Base-by-base conservation (phyloP, 2,113 vertebrate species). In the Callionymus lyra region DNA sequence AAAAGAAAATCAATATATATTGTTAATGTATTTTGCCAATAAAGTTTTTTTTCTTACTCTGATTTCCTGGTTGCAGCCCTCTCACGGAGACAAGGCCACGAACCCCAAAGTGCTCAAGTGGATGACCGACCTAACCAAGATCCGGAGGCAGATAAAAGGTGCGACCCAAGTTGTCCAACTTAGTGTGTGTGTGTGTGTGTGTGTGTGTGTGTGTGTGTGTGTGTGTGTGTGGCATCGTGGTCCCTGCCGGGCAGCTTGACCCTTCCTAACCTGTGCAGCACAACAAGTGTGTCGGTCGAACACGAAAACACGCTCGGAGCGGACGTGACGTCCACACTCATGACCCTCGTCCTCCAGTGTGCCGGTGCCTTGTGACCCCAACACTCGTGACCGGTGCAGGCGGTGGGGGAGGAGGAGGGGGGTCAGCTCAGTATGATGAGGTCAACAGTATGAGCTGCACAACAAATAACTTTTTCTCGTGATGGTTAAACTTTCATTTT, bases 111-210 rank as follows among this genome's bases (percentile, higher is more conserved):
- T 97, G 66, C 79, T 96, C 63, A 98, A 95, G 56, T 98, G 94
- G 94, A 98, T 98, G 94, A 93, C 92, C 12, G 93, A 97, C 65
- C 87, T 98, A 72, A 95, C 92, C 50, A 98, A 94, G 86, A 74
- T 94, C 70, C 90, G 90, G 76, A 87, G 91, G 72, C 92, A 97
- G 80, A 91, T 98, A 63, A 97, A 97, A 97, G 94, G 94, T 98
- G 89, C 45, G n/a, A 9, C 34, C 18, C 0, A 2, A 16, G 38
- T 16, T 38, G 15, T 47, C 5, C 12, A 16, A 12, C 42, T 17
- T 50, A 35, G 16, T 17, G 41, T 34, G 41, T 47, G 37, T 41
- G 42, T 42, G 44, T 44, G 50, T 43, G 21, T 50, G 41, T 34
- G 41, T 47, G 37, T 41, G 42, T 42, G 44, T 44, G 50, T 43